Conservation (phyloP, 2,888 invertebrate species). For the Pseudococcus longispinus region DNA sequence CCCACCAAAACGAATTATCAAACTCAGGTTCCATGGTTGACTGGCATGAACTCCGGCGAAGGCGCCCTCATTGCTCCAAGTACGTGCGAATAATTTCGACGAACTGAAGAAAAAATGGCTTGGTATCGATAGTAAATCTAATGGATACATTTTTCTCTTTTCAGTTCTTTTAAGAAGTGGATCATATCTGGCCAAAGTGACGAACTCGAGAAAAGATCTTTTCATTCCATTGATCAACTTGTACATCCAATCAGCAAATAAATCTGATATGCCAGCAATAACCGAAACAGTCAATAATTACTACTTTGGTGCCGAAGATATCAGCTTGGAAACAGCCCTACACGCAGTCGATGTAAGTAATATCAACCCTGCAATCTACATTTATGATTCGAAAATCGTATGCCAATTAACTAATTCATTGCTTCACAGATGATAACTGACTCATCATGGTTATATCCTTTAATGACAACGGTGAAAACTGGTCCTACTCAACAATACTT, state of each 20-base stretch:
- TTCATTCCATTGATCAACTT: not conserved
- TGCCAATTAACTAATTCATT: too few species aligned
- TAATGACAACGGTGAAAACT: not conserved
- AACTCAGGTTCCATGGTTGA: conserved; percentile 38
- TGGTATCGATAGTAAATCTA: not conserved
- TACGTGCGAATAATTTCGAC: not conserved
- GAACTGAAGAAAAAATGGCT: not conserved
- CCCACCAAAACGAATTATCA: not conserved
- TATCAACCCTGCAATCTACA: too few species aligned
- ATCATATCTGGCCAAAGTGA: not conserved
- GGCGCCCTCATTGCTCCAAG: not conserved
- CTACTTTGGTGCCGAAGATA: not conserved
- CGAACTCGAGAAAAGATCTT: not conserved
- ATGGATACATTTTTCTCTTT: not conserved
- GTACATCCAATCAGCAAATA: not conserved
- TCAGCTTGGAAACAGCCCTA: conserved; percentile 64
- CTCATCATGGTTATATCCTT: not conserved
- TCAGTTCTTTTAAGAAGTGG: not conserved
- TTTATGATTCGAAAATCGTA: too few species aligned
- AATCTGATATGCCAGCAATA: not conserved
- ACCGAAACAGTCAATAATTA: not conserved
- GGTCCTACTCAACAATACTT: not conserved
- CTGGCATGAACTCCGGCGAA: conserved; percentile 53
- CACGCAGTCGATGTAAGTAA: not conserved
- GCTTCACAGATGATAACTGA: not conserved